These are phyloP conservation scores for Linurgus olivaceus DNA, from an alignment of 2,797 vertebrate species.

Conservation along the genomic window DNA sequence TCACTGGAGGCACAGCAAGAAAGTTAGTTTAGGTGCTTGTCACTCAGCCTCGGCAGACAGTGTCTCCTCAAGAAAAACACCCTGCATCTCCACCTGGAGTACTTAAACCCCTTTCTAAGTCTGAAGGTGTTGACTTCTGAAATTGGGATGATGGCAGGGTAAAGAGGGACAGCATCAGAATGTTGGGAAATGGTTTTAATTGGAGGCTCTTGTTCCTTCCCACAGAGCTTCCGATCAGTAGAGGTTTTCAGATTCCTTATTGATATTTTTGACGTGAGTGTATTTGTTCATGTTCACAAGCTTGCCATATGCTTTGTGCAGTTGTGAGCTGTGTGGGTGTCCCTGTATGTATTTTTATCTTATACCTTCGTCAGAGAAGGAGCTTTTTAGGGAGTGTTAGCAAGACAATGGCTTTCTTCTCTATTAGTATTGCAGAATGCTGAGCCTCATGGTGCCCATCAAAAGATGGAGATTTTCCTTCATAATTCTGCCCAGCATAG, in stretches of 20 bases:
- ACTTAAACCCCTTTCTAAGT: not conserved
- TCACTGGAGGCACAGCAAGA: not conserved
- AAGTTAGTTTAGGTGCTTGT: not conserved
- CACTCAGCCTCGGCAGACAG: not conserved
- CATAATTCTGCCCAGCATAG: not conserved
- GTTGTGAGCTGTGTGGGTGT: constrained; percentile 35
- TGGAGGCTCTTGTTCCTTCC: not conserved
- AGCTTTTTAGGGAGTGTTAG: not conserved
- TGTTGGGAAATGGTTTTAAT: not conserved
- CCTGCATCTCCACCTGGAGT: not conserved
- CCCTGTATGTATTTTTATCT: constrained; percentile 8
- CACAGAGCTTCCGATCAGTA: not conserved
- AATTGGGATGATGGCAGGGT: not conserved
- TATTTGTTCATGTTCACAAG: not conserved
- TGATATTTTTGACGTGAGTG: not conserved
- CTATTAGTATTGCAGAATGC: not conserved
- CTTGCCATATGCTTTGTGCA: constrained; percentile 1
- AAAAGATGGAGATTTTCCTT: not conserved
- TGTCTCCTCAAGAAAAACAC: not conserved
- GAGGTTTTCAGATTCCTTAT: not conserved
- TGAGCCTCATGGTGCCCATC: not conserved
- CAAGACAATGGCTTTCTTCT: not conserved
- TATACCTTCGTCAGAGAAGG: not conserved
- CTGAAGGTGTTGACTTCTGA: not conserved
- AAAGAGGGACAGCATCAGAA: not conserved